phyloP scores from a whole-genome alignment of 2,888 invertebrate species.

The Psylliodes chrysocephalus region DNA sequence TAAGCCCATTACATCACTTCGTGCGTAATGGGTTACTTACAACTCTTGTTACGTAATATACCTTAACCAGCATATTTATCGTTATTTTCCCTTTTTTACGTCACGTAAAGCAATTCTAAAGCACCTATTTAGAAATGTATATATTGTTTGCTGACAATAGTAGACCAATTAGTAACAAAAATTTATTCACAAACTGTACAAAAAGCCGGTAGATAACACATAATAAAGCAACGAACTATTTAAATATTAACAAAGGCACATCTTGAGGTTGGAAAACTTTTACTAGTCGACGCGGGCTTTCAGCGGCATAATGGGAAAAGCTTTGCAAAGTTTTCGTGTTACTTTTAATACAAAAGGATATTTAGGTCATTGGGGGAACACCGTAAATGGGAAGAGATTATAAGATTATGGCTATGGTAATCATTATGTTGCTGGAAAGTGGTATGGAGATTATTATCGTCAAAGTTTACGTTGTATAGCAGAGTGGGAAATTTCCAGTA shows the following conservation, averaged over 20 bases:
- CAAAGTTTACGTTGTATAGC: conserved; percentile 15
- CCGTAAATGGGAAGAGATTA: conserved; percentile 28
- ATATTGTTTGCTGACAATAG: background rate
- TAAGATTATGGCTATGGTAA: conserved; percentile 32
- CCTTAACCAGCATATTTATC: no score
- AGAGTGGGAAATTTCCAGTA: conserved; percentile 9
- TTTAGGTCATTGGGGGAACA: conserved; percentile 32
- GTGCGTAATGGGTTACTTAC: no score
- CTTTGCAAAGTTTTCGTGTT: conserved; percentile 36
- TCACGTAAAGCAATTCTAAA: no score
- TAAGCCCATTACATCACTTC: no score
- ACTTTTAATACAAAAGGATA: conserved; percentile 39
- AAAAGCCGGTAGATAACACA: conserved; percentile 28
- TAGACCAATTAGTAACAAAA: conserved; percentile 3
- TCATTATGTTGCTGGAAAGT: conserved; percentile 28
- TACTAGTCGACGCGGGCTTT: conserved; percentile 32
- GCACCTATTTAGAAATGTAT: no score
- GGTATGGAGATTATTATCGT: conserved; percentile 20
- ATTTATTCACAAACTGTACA: conserved; percentile 16
- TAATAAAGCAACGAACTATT: conserved; percentile 37
- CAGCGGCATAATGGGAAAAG: conserved; percentile 28
- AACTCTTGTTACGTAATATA: no score
- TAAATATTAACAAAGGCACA: conserved; percentile 41
- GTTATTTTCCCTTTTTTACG: no score
- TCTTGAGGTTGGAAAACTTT: conserved; percentile 37